Conservation (phyloP, 2,797 vertebrate genomes). For the Eupleurogrammus muticus region DNA sequence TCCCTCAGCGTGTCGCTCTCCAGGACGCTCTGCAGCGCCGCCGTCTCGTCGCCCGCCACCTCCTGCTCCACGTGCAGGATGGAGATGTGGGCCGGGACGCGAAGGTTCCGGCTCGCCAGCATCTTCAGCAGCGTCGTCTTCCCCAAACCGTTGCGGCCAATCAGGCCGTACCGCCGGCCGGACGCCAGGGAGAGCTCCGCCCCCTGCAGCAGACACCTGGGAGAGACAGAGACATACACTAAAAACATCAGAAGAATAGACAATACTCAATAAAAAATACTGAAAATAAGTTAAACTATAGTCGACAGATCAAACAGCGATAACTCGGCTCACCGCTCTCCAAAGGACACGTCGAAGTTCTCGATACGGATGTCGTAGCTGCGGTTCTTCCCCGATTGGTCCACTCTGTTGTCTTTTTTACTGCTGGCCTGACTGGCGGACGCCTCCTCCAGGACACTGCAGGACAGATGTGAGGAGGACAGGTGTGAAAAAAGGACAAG, state of each 20-base stretch:
- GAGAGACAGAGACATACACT: neutral
- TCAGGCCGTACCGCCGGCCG: constrained; percentile 92
- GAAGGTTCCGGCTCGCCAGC: constrained; percentile 92
- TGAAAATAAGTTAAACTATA: neutral
- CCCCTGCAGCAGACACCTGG: constrained; percentile 91
- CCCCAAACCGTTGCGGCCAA: constrained; percentile 95
- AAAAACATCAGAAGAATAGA: too few relatives aligned
- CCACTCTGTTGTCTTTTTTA: constrained; percentile 94
- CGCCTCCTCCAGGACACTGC: constrained; percentile 94
- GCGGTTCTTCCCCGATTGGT: constrained; percentile 95
- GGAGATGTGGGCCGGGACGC: constrained; percentile 93
- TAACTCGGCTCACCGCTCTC: constrained; percentile 88
- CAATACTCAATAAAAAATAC: neutral
- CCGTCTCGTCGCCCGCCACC: constrained; percentile 92
- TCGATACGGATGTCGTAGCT: constrained; percentile 96
- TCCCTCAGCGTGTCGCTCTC: constrained; percentile 91
- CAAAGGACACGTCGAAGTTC: constrained; percentile 98
- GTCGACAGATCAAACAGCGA: too few relatives aligned
- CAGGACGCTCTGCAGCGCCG: constrained; percentile 93
- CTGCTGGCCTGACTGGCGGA: constrained; percentile 97
- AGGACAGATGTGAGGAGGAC: neutral
- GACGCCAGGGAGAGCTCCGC: constrained; percentile 91
- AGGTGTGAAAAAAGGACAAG: too few relatives aligned
- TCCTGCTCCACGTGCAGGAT: constrained; percentile 98
- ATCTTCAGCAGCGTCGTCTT: constrained; percentile 98